Evolutionary conservation across 2,888 invertebrate species (phyloP), one percentile per base, ranked within the genome.

Genomic region (Cephus sareptanus): DNA sequence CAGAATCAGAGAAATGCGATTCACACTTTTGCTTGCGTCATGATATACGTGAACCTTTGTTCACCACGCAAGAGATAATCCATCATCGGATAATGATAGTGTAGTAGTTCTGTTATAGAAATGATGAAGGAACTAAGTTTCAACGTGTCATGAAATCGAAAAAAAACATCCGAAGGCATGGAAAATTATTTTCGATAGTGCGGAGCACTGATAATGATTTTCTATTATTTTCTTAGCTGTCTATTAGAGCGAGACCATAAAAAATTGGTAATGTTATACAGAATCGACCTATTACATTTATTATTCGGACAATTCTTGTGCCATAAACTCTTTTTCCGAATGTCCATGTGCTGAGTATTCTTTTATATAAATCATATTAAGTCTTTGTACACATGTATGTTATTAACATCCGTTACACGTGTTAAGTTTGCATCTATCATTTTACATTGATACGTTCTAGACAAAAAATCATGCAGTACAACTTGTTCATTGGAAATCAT

Each of bases 231-330:
- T 56, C 15, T 15, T 40, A 9, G 6, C 0, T 56, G 0, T 94
- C 94, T 30, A 93, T 92, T 13, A 94, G 89, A 76, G 40, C 23
- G 23, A 56, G 15, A 23, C 23, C 6, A 56, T 56, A 6, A 40
- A 6, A 15, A 15, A 23, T 40, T 23, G 1, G 23, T 40, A 40
- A 40, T 40, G 13, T 40, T 40, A 40, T 40, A 40, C 23, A 23
- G 40, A 56, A 23, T 56, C 9, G 23, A 23, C 23, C 40, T 23
- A 23, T 13, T 56, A 23, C 6, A 9, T 56, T 56, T 56, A 56
- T 56, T 56, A 56, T 23, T 23, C 9, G 23, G 9, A 56, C 23
- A 56, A 56, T 23, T 23, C 6, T 23, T 56, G 40, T 23, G 40
- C 40, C 2, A 56, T 9, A 56, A 56, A 9, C 23, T 56, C 23